Evolutionary conservation across 1,140 invertebrate genomes (phyloP).

Genomic region (Dinoponera quadriceps): DNA sequence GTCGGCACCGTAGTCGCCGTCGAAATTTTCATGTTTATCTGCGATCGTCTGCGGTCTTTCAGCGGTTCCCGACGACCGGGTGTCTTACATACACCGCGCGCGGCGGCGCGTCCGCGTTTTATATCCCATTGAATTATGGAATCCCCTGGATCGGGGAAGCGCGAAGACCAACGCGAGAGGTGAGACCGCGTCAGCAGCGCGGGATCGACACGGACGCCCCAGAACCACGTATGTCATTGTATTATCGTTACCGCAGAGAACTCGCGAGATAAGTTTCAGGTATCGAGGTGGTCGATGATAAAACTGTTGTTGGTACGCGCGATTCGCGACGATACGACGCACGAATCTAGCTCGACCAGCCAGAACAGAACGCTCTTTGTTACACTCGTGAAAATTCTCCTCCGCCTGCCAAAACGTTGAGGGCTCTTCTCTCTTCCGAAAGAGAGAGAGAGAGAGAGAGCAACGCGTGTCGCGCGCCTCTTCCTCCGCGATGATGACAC

Average conservation of each 20-base stretch:
- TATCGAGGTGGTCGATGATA: neutral
- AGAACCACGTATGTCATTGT: too few species aligned
- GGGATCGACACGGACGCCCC: neutral
- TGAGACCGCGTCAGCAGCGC: slow-evolving; percentile 22
- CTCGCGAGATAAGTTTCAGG: neutral
- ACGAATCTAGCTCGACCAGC: too few species aligned
- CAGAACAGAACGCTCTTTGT: too few species aligned
- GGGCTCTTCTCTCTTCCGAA: too few species aligned
- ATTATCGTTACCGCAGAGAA: too few species aligned
- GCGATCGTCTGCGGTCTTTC: slow-evolving; percentile 54
- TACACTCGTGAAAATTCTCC: too few species aligned
- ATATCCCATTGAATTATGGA: slow-evolving; percentile 39
- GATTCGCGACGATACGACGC: neutral
- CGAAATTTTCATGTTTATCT: slow-evolving; percentile 67
- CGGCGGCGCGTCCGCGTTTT: slow-evolving; percentile 1
- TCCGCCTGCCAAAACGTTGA: too few species aligned
- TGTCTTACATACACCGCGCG: neutral
- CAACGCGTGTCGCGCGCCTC: too few species aligned
- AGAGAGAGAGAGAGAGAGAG: too few species aligned
- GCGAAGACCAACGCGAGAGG: slow-evolving; percentile 3
- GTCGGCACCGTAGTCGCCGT: slow-evolving; percentile 61
- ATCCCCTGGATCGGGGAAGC: neutral
- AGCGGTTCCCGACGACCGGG: slow-evolving; percentile 27
- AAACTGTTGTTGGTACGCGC: neutral
- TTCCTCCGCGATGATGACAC: too few species aligned